Evolutionary conservation across 2,113 vertebrate genomes (phyloP).

Genomic region (Lepidiolamprologus cunningtoni): DNA sequence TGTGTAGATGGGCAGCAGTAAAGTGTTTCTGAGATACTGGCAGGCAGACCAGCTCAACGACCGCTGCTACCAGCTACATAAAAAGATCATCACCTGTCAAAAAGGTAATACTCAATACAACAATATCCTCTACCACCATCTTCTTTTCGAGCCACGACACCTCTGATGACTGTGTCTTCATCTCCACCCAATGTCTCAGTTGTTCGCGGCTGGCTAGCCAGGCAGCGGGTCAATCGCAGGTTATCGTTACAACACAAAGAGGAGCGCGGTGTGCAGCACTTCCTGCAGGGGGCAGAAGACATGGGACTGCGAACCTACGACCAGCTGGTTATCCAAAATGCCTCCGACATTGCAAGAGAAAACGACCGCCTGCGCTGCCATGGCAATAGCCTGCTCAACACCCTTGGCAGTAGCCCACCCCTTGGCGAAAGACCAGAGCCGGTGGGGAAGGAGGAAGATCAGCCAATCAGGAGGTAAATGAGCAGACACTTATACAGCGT

Average conservation of each 20-base stretch:
- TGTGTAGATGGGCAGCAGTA: conserved; percentile 80
- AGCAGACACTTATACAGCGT: not conserved
- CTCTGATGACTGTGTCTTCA: not conserved
- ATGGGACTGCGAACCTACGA: conserved; percentile 83
- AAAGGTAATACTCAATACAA: conserved; percentile 77
- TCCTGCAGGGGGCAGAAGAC: conserved; percentile 85
- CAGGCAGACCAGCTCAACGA: conserved; percentile 89
- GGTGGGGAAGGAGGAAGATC: conserved; percentile 75
- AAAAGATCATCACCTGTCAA: conserved; percentile 89
- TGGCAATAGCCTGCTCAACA: conserved; percentile 32
- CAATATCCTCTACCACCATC: not conserved
- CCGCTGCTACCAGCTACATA: conserved; percentile 84
- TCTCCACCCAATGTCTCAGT: conserved; percentile 59
- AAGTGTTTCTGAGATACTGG: conserved; percentile 93
- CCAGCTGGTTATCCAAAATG: conserved; percentile 89
- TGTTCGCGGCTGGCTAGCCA: conserved; percentile 85
- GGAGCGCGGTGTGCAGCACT: conserved; percentile 72
- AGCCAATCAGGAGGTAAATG: conserved; percentile 73
- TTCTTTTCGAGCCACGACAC: not conserved
- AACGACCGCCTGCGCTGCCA: conserved; percentile 81
- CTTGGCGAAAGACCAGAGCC: conserved; percentile 76
- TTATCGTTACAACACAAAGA: conserved; percentile 74
- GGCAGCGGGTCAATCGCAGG: conserved; percentile 69
- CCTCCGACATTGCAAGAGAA: conserved; percentile 86
- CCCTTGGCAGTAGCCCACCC: conserved; percentile 49